Conservation (phyloP, 92 coral and sea anemone species). For the Epizoanthus stellaris region DNA sequence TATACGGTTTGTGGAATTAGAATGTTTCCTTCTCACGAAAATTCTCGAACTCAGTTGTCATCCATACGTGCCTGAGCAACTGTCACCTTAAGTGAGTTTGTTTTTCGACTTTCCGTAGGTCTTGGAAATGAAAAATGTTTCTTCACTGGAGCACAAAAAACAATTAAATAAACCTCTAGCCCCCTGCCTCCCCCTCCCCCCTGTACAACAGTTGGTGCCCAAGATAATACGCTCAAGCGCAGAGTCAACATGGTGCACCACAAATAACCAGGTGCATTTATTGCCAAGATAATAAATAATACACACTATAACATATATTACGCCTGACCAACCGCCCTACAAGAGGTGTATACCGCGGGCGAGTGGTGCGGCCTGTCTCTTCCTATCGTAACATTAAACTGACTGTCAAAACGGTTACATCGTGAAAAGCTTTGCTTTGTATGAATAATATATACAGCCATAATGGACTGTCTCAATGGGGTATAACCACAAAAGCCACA, state of each 20-base stretch:
- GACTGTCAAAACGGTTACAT: conserved; percentile 2
- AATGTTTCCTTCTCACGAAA: too few relatives aligned
- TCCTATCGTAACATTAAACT: not conserved
- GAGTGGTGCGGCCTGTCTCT: not conserved
- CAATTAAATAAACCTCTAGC: too few relatives aligned
- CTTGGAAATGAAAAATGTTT: too few relatives aligned
- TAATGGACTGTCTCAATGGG: too few relatives aligned
- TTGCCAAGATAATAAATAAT: conserved; percentile 40
- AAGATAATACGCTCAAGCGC: not conserved
- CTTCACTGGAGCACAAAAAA: too few relatives aligned
- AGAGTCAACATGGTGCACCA: not conserved
- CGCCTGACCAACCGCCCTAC: conserved; percentile 4
- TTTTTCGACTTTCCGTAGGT: too few relatives aligned
- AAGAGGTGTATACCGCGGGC: conserved; percentile 8
- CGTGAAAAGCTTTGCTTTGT: conserved; percentile 1
- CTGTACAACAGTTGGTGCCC: not conserved
- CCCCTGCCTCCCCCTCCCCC: too few relatives aligned
- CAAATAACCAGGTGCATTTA: conserved; percentile 34
- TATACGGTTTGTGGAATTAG: too few relatives aligned
- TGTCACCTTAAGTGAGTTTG: too few relatives aligned
- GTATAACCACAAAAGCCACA: too few relatives aligned
- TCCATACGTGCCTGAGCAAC: too few relatives aligned
- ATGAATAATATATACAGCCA: conserved; percentile 1
- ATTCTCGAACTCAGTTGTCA: too few relatives aligned
- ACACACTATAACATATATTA: conserved; percentile 15